A percentile compares a stretch with the other conserved stretches of the same genome.
phyloP scores from a whole-genome alignment of 2,888 invertebrate species.

The Carterocephalus palaemon region DNA sequence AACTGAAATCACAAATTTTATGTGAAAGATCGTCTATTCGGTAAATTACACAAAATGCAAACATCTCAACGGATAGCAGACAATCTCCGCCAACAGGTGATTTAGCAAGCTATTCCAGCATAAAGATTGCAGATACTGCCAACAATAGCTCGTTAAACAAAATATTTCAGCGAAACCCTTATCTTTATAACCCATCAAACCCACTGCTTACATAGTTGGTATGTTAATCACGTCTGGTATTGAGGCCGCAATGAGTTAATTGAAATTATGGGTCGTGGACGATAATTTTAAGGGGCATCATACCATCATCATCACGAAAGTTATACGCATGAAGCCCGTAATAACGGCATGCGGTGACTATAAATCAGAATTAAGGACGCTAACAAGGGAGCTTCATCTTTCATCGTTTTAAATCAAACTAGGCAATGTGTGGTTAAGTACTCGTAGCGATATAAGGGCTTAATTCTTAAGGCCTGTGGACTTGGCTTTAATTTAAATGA shows the following conservation, averaged over 20 bases:
- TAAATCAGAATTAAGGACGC: constrained; percentile 73
- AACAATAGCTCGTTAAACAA: constrained; percentile 47
- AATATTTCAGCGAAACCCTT: constrained; percentile 35
- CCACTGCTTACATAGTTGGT: constrained; percentile 22
- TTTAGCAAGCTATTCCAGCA: constrained; percentile 39
- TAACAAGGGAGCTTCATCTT: constrained; percentile 58
- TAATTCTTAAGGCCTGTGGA: constrained; percentile 25
- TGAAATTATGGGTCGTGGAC: constrained; percentile 67
- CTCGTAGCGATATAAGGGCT: constrained; percentile 12
- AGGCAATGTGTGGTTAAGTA: constrained; percentile 12
- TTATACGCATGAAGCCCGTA: constrained; percentile 56
- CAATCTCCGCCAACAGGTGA: constrained; percentile 36
- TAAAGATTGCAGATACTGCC: constrained; percentile 44
- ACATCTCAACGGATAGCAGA: constrained; percentile 39
- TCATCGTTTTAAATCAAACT: constrained; percentile 73
- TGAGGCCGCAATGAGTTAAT: constrained; percentile 57
- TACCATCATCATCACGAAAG: constrained; percentile 47
- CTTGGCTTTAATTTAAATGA: constrained; percentile 51
- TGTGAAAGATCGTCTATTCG: constrained; percentile 39
- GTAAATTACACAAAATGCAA: constrained; percentile 37
- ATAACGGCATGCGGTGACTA: constrained; percentile 66
- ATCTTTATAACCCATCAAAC: constrained; percentile 33
- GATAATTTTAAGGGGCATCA: constrained; percentile 53
- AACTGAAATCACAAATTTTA: constrained; percentile 49
- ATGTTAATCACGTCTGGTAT: constrained; percentile 33